Base-by-base conservation (phyloP, 2,888 invertebrate genomes). In the Dermolepida albohirtum region DNA sequence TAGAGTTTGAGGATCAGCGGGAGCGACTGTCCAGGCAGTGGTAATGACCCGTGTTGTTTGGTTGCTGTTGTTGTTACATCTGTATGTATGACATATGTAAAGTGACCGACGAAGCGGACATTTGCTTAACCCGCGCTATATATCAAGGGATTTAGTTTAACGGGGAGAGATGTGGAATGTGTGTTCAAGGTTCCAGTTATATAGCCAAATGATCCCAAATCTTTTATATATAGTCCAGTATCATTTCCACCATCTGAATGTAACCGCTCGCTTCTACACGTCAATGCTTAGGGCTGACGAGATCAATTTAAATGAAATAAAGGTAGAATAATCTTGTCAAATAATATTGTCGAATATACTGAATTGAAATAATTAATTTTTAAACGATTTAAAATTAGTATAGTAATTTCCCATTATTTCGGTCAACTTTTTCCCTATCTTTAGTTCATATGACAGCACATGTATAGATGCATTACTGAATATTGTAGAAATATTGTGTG, bases 21-120 rank as follows among this genome's bases (percentile, higher is more conserved):
- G 59, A 62, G 43, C 51, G 51, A 40, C 54, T 54, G 41, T 14
- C 22, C 27, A 50, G 64, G 64, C 70, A 67, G 70, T 67, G 73
- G 76, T 77, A 77, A 76, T 77, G 75, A 74, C 73, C 74, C 77
- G 75, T 76, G 69, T 62, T 76, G 75, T 77, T 76, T 76, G 77
- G 74, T 73, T 74, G 75, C 75, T 76, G 16, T 49, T 62, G 59
- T 62, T 62, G 47, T 47, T 62, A 75, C 78, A 77, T 79, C 76
- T 79, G 78, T 78, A 79, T 77, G 78, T 79, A 81, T 81, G 81
- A 80, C 81, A 80, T 81, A 82, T 82, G 82, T 78, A 81, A 79
- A 80, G 78, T 80, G 81, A 79, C 80, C 80, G 74, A 71, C 75
- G 71, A 75, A 77, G 77, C 78, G 81, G 81, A 82, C 81, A 78